These are phyloP conservation scores for Notarius lentiginosus DNA, from an alignment of 2,113 vertebrate genomes.

Conservation along the genomic window DNA sequence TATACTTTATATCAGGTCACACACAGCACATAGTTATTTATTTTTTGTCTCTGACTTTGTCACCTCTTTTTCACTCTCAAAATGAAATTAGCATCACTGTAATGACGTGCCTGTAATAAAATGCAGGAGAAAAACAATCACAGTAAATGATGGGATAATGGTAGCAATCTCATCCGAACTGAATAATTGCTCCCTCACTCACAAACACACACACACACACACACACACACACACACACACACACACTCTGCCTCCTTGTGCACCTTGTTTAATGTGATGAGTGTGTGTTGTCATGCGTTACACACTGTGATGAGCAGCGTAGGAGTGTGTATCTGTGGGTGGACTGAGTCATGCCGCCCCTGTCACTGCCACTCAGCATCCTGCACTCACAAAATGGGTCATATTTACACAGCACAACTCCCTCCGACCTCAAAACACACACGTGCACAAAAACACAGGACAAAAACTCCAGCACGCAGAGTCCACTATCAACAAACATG, in stretches of 20 bases:
- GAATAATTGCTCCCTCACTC: background rate
- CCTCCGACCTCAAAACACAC: background rate
- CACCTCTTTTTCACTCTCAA: background rate
- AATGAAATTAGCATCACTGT: background rate
- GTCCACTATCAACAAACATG: background rate
- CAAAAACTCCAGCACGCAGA: background rate
- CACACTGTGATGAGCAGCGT: constrained; percentile 18
- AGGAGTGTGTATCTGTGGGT: constrained; percentile 42
- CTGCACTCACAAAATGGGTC: constrained; percentile 31
- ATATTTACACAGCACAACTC: constrained; percentile 28
- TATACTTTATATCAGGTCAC: background rate
- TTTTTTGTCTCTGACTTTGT: background rate
- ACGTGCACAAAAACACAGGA: background rate
- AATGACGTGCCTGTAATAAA: background rate
- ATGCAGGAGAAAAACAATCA: background rate
- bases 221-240: background rate
- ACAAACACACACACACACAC: background rate
- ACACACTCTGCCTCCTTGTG: background rate
- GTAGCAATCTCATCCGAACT: background rate
- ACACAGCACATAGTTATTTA: too few relatives aligned
- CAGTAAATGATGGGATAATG: background rate
- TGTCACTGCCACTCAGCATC: constrained; percentile 40
- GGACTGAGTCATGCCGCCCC: constrained; percentile 44
- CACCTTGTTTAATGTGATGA: constrained; percentile 21
- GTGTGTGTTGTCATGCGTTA: constrained; percentile 26